Percentiles rank a stretch among this genome's conserved stretches.
Evolutionary conservation across 2,797 vertebrate species (phyloP).

Genomic region (Thaleichthys pacificus): DNA sequence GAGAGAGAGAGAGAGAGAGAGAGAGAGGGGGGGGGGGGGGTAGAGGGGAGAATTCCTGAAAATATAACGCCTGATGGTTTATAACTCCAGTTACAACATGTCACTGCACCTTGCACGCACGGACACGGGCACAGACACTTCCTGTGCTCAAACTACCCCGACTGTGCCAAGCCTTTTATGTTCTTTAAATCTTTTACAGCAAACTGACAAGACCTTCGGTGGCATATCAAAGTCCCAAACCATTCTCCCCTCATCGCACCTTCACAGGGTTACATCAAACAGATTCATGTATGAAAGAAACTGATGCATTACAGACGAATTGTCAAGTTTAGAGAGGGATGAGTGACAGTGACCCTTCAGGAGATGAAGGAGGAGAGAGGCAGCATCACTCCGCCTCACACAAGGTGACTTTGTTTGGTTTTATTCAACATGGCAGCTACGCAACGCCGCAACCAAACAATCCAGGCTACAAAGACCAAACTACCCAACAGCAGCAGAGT

Average conservation of each 20-base stretch:
- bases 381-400: neutral
- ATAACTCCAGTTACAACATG: neutral
- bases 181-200: slow-evolving; percentile 2
- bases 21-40: no score
- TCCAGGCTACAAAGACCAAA: neutral
- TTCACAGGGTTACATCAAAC: slow-evolving; percentile 1
- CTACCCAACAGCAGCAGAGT: neutral
- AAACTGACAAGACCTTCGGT: slow-evolving; percentile 10
- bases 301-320: no score
- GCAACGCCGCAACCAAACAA: neutral
- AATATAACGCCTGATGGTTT: neutral
- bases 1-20: no score
- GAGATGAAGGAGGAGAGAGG: neutral
- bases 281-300: neutral
- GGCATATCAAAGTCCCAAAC: neutral
- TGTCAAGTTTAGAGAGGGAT: neutral
- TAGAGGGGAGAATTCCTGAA: neutral
- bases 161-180: neutral
- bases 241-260: neutral
- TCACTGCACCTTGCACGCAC: neutral
- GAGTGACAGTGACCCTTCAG: neutral
- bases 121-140: neutral
- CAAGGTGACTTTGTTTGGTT: no score
- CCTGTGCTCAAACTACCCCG: neutral
- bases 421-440: neutral